Evolutionary conservation across 1,140 invertebrate species (phyloP).

Genomic region (Drosophila rhopaloa): DNA sequence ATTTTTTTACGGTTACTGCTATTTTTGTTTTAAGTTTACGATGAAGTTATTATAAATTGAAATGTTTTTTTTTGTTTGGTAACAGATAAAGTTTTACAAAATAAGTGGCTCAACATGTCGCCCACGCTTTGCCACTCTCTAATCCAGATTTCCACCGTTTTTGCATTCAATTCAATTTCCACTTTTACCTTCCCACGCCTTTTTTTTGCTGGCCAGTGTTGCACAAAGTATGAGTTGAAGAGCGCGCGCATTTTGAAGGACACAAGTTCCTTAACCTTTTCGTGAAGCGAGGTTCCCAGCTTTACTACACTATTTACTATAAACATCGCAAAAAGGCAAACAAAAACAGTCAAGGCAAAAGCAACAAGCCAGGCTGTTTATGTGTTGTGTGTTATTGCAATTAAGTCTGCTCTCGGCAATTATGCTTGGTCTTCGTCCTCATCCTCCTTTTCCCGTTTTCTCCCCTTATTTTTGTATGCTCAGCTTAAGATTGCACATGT

Average conservation of each 20-base stretch:
- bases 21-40: neutral
- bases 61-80: neutral
- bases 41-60: neutral
- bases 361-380: slow-evolving; percentile 33
- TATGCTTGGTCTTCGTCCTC: slow-evolving; percentile 24
- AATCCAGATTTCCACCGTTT: slow-evolving; percentile 48
- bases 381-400: slow-evolving; percentile 55
- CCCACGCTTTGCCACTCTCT: slow-evolving; percentile 37
- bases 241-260: slow-evolving; percentile 77
- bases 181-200: slow-evolving; percentile 11
- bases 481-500: slow-evolving; percentile 16
- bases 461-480: slow-evolving; percentile 17
- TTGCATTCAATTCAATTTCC: slow-evolving; percentile 9
- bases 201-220: slow-evolving; percentile 25
- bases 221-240: slow-evolving; percentile 4
- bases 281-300: slow-evolving; percentile 14
- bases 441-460: slow-evolving; percentile 1
- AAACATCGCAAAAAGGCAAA: slow-evolving; percentile 33
- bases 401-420: slow-evolving; percentile 54
- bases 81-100: neutral
- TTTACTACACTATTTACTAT: slow-evolving; percentile 45
- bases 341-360: slow-evolving; percentile 25
- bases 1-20: no score
- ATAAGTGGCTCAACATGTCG: neutral
- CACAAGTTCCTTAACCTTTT: slow-evolving; percentile 77